Conservation (phyloP, 2,797 vertebrate genomes). For the Dermochelys coriacea region DNA sequence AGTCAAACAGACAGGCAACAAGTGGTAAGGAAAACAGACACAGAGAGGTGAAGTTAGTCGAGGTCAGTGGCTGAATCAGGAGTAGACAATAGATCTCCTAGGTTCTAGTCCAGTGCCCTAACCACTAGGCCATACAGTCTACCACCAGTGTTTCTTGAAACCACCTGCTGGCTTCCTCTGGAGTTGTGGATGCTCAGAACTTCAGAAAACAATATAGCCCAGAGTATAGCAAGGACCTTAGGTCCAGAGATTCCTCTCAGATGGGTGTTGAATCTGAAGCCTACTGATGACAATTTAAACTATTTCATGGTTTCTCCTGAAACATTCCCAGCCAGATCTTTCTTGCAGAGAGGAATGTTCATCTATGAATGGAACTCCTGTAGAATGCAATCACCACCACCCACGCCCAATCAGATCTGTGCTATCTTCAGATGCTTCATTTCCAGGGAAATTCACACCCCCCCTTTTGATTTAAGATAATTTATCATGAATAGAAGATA, state of each 20-base stretch:
- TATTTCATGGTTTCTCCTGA: background rate
- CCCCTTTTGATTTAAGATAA: background rate
- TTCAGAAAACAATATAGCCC: background rate
- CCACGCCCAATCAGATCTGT: fast-evolving
- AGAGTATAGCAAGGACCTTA: background rate
- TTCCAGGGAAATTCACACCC: background rate
- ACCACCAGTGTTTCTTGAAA: background rate
- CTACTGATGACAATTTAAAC: background rate
- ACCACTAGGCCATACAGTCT: background rate
- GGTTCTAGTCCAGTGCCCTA: background rate
- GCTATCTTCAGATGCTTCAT: background rate
- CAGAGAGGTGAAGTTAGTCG: background rate
- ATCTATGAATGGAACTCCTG: background rate
- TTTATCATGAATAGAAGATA: background rate
- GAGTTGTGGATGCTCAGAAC: background rate
- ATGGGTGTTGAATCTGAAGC: background rate
- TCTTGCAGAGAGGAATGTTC: background rate
- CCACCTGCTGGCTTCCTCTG: background rate
- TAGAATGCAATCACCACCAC: background rate
- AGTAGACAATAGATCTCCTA: background rate
- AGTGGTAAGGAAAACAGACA: background rate
- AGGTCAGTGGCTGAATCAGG: background rate
- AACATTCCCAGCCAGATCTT: background rate
- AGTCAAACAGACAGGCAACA: background rate
- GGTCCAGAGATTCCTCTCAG: background rate